phyloP scores from a whole-genome alignment of 2,113 vertebrate species.

The Peromyscus polionotus region DNA sequence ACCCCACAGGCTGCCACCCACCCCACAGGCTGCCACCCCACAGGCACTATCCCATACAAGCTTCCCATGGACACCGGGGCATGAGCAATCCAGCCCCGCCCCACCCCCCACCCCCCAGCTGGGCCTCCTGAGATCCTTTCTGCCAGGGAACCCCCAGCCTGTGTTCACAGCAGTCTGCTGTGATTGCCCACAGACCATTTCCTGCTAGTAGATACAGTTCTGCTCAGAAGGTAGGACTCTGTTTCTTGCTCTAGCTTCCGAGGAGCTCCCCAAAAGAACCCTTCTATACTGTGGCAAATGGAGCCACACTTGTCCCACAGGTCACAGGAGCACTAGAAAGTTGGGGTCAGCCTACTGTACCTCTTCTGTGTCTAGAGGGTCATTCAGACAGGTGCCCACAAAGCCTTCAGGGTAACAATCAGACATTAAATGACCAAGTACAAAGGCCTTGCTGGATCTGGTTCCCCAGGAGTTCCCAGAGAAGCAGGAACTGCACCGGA shows the following conservation, averaged over 20 bases:
- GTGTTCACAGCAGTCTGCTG: not conserved
- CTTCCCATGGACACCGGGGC: not conserved
- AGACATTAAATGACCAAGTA: not conserved
- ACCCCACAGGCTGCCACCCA: not conserved
- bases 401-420: not conserved
- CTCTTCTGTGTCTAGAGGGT: not conserved
- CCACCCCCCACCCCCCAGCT: not conserved
- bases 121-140: not conserved
- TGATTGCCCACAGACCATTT: not conserved
- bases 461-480: constrained; percentile 95
- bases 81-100: no score
- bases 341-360: no score
- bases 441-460: not conserved
- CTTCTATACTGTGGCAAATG: not conserved
- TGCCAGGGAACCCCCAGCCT: not conserved
- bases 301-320: not conserved
- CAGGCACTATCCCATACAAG: not conserved
- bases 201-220: not conserved
- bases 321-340: not conserved
- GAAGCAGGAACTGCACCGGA: constrained; percentile 98
- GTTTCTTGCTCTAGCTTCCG: not conserved
- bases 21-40: not conserved
- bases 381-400: not conserved
- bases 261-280: not conserved
- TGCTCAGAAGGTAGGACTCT: not conserved